These are phyloP conservation scores for Acleris cristana DNA, from an alignment of 2,888 invertebrate species.

Conservation along the genomic window DNA sequence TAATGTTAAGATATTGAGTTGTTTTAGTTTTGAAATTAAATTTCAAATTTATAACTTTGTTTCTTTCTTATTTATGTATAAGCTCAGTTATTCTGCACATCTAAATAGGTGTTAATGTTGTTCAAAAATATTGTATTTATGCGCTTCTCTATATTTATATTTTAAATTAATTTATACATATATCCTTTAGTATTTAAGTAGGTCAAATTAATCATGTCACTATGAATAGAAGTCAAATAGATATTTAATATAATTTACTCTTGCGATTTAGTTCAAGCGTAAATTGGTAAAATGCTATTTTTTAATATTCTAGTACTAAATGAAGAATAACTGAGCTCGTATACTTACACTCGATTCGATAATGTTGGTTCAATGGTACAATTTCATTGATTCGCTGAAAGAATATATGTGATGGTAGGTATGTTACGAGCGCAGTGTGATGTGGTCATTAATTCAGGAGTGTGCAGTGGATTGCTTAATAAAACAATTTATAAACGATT, in stretches of 20 bases:
- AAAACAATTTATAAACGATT: slow-evolving; percentile 18
- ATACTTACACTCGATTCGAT: not conserved
- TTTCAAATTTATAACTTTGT: not conserved
- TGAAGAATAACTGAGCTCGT: slow-evolving; percentile 6
- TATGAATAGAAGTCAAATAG: no score
- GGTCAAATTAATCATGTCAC: no score
- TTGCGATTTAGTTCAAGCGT: no score
- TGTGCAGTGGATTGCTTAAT: slow-evolving; percentile 32
- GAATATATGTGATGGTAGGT: slow-evolving; percentile 24
- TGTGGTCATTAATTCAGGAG: slow-evolving; percentile 13
- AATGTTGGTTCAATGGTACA: slow-evolving; percentile 7
- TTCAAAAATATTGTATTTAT: not conserved
- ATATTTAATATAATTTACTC: no score
- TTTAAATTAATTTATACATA: no score
- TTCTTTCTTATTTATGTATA: not conserved
- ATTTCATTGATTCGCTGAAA: slow-evolving; percentile 14
- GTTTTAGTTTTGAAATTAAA: not conserved
- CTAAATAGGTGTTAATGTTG: not conserved
- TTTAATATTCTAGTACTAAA: no score
- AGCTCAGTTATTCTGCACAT: slow-evolving; percentile 3
- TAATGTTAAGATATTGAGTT: not conserved
- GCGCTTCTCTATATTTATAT: no score
- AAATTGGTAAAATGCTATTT: no score
- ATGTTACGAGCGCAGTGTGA: slow-evolving; percentile 11
- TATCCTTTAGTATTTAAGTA: no score